These are phyloP conservation scores for Hecatera dysodea DNA, from an alignment of 2,888 invertebrate genomes.

Conservation along the genomic window DNA sequence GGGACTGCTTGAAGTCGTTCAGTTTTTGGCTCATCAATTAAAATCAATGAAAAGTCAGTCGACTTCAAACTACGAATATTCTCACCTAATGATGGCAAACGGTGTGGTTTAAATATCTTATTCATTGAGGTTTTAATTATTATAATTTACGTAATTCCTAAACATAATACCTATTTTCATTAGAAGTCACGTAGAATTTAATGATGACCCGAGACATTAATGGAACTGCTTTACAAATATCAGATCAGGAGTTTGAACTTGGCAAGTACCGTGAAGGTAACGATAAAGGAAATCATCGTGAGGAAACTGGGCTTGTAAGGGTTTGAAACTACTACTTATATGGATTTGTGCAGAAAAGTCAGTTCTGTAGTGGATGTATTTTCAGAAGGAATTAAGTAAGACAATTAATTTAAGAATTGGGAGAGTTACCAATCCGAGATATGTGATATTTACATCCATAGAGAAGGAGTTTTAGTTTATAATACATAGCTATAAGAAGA, in stretches of 20 bases:
- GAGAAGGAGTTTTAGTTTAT: background rate
- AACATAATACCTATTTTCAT: conserved; percentile 6
- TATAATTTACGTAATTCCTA: conserved; percentile 27
- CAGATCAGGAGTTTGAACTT: no score
- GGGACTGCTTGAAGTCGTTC: conserved; percentile 47
- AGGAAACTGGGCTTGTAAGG: background rate
- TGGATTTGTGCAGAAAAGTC: background rate
- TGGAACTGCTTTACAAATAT: background rate
- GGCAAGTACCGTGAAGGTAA: background rate
- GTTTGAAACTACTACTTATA: background rate
- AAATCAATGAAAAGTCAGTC: conserved; percentile 45
- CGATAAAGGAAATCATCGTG: conserved; percentile 16
- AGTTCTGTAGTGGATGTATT: background rate
- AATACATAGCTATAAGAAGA: background rate
- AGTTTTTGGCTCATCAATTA: conserved; percentile 37
- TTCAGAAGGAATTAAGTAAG: background rate
- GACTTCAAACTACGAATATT: conserved; percentile 45
- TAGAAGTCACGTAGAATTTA: background rate
- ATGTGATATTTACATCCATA: background rate
- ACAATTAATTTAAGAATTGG: background rate
- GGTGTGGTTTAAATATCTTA: conserved; percentile 43
- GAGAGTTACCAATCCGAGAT: background rate
- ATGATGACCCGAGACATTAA: background rate
- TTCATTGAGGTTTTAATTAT: conserved; percentile 32
- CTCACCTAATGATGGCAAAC: conserved; percentile 32